Conservation (phyloP, 2,113 vertebrate species). For the Sphyrna mokarran region DNA sequence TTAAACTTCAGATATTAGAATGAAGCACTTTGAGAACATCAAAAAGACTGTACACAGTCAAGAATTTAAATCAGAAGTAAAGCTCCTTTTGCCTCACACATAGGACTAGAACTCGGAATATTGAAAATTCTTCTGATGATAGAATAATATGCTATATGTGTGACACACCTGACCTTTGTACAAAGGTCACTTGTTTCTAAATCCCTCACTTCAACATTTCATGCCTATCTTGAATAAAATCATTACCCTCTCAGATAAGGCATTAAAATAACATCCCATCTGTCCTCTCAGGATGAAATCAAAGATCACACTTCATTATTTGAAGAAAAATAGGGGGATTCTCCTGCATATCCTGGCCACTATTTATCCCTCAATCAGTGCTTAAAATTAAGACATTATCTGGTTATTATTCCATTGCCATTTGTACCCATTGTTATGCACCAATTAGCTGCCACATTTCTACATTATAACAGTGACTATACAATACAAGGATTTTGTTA, state of each 20-base stretch:
- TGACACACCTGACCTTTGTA: background rate
- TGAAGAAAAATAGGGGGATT: background rate
- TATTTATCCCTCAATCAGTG: background rate
- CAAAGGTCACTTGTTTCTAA: background rate
- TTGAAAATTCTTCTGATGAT: background rate
- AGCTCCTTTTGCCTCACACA: background rate
- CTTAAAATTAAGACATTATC: background rate
- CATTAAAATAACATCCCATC: background rate
- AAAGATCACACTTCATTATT: background rate
- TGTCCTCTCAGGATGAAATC: background rate
- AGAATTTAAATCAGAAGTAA: background rate
- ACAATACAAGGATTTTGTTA: background rate
- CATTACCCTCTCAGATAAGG: background rate
- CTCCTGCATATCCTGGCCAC: background rate
- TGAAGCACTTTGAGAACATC: background rate
- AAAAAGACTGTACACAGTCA: background rate
- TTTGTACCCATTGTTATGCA: background rate
- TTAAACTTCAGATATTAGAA: background rate
- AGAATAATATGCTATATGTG: background rate
- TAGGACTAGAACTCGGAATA: background rate
- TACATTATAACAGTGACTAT: background rate
- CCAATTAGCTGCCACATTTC: background rate
- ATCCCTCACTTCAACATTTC: background rate
- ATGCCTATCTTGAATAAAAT: background rate
- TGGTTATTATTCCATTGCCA: background rate